Evolutionary conservation across 2,113 vertebrate species (phyloP).

Genomic region (Pitta sordida): DNA sequence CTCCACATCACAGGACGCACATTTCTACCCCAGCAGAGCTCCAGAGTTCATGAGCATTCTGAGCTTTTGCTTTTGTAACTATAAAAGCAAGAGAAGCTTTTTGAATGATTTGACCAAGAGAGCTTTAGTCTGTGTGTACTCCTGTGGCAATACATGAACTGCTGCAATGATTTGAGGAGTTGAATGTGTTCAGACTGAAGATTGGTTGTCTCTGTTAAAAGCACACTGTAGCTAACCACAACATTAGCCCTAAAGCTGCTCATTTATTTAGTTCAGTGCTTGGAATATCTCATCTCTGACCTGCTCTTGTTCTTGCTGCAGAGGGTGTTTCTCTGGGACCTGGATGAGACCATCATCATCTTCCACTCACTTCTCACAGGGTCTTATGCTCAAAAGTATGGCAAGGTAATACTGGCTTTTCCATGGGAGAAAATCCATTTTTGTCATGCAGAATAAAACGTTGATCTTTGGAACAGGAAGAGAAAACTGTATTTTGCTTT

Average conservation of each 20-base stretch:
- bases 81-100: neutral
- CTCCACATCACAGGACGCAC: neutral
- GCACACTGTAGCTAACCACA: neutral
- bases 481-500: neutral
- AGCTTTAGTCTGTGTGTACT: neutral
- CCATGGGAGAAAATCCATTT: neutral
- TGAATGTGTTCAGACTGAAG: neutral
- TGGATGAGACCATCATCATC: slow-evolving; percentile 99
- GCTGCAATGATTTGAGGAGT: neutral
- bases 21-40: neutral
- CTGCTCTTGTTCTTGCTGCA: slow-evolving; percentile 57
- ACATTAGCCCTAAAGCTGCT: neutral
- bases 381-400: slow-evolving; percentile 94
- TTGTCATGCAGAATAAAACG: neutral
- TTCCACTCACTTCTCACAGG: slow-evolving; percentile 98
- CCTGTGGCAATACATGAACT: neutral
- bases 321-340: slow-evolving; percentile 96
- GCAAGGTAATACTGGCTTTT: slow-evolving; percentile 80
- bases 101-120: neutral
- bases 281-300: neutral
- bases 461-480: neutral
- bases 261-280: neutral
- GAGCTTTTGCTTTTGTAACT: neutral
- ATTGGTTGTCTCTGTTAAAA: neutral
- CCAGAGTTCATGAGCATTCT: neutral